Conservation (phyloP, 2,888 invertebrate species). For the Eristalinus aeneus region DNA sequence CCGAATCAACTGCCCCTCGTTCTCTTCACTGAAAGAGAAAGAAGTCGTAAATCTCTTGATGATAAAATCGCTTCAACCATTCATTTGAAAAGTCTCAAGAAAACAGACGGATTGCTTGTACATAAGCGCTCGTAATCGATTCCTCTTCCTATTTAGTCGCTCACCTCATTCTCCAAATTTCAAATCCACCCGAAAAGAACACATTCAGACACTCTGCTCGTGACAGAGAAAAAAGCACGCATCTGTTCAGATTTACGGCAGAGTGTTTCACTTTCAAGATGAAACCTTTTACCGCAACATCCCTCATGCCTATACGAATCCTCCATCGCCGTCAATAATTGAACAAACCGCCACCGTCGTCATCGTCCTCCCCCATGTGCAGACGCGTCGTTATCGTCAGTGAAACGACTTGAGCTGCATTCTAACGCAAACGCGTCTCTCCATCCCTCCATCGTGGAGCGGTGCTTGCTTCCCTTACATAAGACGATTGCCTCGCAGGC, state of each 20-base stretch:
- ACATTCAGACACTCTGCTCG: too few relatives aligned
- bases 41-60: neutral
- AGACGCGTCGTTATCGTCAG: conserved; percentile 42
- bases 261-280: neutral
- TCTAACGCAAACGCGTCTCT: neutral
- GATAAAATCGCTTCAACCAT: neutral
- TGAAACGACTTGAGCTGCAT: conserved; percentile 42
- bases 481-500: neutral
- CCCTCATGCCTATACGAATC: conserved; percentile 15
- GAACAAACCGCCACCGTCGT: conserved; percentile 6
- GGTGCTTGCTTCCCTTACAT: conserved; percentile 4
- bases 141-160: neutral
- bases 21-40: neutral
- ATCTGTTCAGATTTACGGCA: neutral
- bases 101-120: neutral
- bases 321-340: conserved; percentile 45
- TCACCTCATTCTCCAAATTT: neutral
- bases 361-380: conserved; percentile 28
- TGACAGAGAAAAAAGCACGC: neutral
- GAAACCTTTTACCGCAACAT: neutral
- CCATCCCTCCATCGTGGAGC: neutral
- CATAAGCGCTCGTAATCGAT: neutral
- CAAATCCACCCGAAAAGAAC: neutral
- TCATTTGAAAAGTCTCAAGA: neutral
- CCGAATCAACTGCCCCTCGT: neutral